Evolutionary conservation across 2,888 invertebrate genomes (phyloP), one percentile per base, ranked within the genome.

Genomic region (Chrysotoxum bicinctum): DNA sequence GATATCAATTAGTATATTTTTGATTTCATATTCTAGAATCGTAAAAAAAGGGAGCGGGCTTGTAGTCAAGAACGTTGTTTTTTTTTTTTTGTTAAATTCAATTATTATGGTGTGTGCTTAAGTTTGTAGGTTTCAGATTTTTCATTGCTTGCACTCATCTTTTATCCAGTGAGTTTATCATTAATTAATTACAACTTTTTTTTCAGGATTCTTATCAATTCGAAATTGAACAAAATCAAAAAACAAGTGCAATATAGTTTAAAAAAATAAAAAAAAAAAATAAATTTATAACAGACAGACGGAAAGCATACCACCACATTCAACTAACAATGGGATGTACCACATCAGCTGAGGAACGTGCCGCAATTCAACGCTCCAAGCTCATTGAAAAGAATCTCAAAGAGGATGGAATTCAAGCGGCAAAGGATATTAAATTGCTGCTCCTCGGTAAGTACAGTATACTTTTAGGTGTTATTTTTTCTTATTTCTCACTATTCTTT

Each of bases 321-420:
- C 56, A 23, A 88, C 54, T 54, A 80, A 91, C 90, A 92, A 99
- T 99, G 99, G 99, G 99, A 93, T 99, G 99, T 94, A 98, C 99
- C 92, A 97, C 99, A 95, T 99, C 98, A 93, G 98, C 98, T 90
- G 99, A 99, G 93, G 99, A 99, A 94, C 95, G 99, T 93, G 98
- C 98, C 92, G 99, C 99, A 90, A 95, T 98, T 92, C 99, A 98
- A 93, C 96, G 98, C 93, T 98, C 97, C 93, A 97, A 97, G 93
- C 96, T 96, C 93, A 99, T 99, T 91, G 99, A 99, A 93, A 98
- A 97, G 93, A 97, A 97, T 92, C 94, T 99, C 90, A 99, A 99
- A 93, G 99, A 99, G 93, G 99, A 99, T 93, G 98, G 98, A 88
- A 96, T 99, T 90, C 98, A 98, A 93, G 98, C 99, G 87, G 98